Evolutionary conservation across 2,797 vertebrate genomes (phyloP).

Genomic region (Phoxinus dragarum): DNA sequence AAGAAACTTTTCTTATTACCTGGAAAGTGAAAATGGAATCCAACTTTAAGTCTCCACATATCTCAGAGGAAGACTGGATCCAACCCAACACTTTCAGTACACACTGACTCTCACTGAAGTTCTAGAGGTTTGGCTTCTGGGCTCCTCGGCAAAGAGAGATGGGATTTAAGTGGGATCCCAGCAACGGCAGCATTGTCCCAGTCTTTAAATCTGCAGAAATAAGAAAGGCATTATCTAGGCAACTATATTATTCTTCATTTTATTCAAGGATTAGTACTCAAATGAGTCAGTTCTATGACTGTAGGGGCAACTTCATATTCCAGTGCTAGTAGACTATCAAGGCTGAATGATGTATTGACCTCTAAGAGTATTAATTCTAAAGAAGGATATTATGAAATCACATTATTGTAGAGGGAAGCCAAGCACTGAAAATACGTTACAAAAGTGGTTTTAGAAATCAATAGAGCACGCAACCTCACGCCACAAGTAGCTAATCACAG

Average conservation of each 20-base stretch:
- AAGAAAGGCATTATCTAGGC: slow-evolving; percentile 63
- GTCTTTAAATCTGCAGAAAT: slow-evolving; percentile 83
- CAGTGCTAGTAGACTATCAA: slow-evolving; percentile 16
- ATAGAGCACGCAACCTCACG: background rate
- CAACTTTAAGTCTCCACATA: slow-evolving; percentile 77
- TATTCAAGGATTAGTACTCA: slow-evolving; percentile 48
- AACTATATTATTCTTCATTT: slow-evolving; percentile 53
- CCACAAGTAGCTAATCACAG: background rate
- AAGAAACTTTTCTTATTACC: slow-evolving; percentile 84
- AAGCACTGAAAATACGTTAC: background rate
- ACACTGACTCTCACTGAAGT: slow-evolving; percentile 80
- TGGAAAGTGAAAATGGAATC: slow-evolving; percentile 70
- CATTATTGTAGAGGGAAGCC: background rate
- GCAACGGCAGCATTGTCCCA: slow-evolving; percentile 77
- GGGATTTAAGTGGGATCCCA: slow-evolving; percentile 80
- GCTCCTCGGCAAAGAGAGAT: slow-evolving; percentile 74
- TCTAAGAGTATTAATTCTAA: slow-evolving; percentile 19
- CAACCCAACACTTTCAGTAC: slow-evolving; percentile 74
- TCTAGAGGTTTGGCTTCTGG: slow-evolving; percentile 77
- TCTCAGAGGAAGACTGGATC: slow-evolving; percentile 73
- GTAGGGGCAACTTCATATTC: slow-evolving; percentile 42
- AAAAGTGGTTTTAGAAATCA: slow-evolving; percentile 1
- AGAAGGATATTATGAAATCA: background rate
- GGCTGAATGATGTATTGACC: slow-evolving; percentile 31
- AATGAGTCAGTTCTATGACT: slow-evolving; percentile 50